phyloP scores from a whole-genome alignment of 2,797 vertebrate genomes.

The Hapalemur alaotrensis region DNA sequence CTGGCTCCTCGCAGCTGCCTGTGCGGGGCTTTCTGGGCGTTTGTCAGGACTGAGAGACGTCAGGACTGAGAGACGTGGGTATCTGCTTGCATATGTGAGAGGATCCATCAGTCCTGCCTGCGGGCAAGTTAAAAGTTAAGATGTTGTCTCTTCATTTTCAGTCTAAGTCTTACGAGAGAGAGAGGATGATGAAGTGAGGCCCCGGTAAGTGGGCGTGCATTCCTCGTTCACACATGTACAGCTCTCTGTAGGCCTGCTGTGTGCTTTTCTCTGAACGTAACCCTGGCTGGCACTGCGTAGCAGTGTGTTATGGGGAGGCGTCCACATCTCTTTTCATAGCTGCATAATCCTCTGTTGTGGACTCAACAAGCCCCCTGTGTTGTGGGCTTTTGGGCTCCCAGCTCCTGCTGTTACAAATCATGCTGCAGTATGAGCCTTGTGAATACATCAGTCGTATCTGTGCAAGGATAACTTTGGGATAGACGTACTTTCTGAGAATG shows the following conservation, averaged over 20 bases:
- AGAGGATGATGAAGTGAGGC: neutral
- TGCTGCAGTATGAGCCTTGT: neutral
- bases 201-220: neutral
- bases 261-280: neutral
- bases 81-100: neutral
- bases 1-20: neutral
- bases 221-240: neutral
- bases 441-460: too few species aligned
- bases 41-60: neutral
- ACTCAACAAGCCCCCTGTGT: neutral
- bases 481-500: neutral
- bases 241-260: neutral
- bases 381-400: too few species aligned
- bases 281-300: neutral
- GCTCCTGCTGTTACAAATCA: neutral
- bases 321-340: too few species aligned
- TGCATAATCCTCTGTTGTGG: neutral
- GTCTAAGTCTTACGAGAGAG: too few species aligned
- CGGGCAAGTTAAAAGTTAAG: neutral
- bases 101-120: neutral
- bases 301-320: rapidly evolving
- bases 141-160: neutral
- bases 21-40: neutral
- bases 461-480: neutral
- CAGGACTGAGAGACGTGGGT: neutral